Evolutionary conservation across 2,888 invertebrate genomes (phyloP), one percentile per base, ranked within the genome.

Genomic region (Agrotis clavis): DNA sequence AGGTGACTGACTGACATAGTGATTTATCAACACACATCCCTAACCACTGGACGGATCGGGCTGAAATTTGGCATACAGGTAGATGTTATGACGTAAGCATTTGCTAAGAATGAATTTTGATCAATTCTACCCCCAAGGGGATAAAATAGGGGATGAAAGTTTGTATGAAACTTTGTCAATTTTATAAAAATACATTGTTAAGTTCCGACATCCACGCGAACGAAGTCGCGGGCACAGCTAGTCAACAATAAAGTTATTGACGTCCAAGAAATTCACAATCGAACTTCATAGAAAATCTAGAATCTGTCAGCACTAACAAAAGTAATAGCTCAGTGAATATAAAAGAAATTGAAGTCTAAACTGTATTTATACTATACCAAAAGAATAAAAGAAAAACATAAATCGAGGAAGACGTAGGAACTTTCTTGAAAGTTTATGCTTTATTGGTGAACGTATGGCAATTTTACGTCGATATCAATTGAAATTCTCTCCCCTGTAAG

Each of bases 251-350:
- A 71, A 74, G 19, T 71, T 64, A 70, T 64, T 79, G 69, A 63
- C 73, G 45, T 64, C 67, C 62, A 70, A 14, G 66, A 18, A 25
- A 65, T 48, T 74, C 69, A 9, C 35, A 63, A 57, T 73, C 50
- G 14, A 72, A 70, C 41, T 74, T 65, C 51, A 62, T 59, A 56
- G n/a, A 76, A 69, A 62, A 70, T 66, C 72, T 83, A 56, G 64
- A 79, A 84, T 82, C 75, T 82, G 86, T 85, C 85, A 85, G 86
- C 84, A 83, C 71, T 81, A 81, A 82, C 81, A 84, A 85, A 81
- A 81, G 71, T 79, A 69, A 80, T 78, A 81, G 77, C 79, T 77
- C 76, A 78, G 82, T 84, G 74, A 87, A 87, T 85, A 86, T 82
- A 86, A 77, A 67, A 74, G 74, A 82, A 83, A 59, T 85, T 82